Base-by-base conservation (phyloP, 2,888 invertebrate species). In the Drosophila eohydei region DNA sequence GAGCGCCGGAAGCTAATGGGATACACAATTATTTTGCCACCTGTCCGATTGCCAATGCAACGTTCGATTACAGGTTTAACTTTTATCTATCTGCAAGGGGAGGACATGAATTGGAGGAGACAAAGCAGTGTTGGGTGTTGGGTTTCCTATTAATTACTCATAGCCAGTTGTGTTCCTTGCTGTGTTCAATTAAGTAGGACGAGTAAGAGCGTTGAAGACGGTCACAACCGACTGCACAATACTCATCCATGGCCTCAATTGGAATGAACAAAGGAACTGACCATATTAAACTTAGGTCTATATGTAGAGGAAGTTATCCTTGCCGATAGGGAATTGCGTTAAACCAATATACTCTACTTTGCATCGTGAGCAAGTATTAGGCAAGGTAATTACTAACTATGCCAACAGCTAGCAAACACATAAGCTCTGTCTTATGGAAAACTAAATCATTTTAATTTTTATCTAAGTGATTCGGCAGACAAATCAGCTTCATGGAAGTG, bases 71-170 rank as follows among this genome's bases (percentile, higher is more conserved):
- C 36, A 46, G 73, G 58, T 38, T 44, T 36, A 62, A 44, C 51
- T 56, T 44, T 21, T 12, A 38, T 30, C 30, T 65, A 9, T 44
- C 32, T 16, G 36, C 26, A 2, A 26, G 21, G 3, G 16, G 21
- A 21, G 36, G 36, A 28, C 26, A 34, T 28, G 40, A 41, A 28
- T 12, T 6, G 4, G n/a, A 36, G 26, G 26, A 6, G 32, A 9
- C 28, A 38, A 1, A 28, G 32, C 26, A 14, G 34, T 38, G 38
- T 44, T 44, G 32, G 54, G 44, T 58, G 43, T 41, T 46, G 52
- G 44, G 41, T 50, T 70, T 48, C 51, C 67, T 34, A 76, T 68
- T 76, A 72, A 76, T 76, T 72, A 64, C 72, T 52, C 44, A 60
- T 57, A 59, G 61, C 57, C 41, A 28, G 50, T 55, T 61, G 57